Evolutionary conservation across 2,797 vertebrate species (phyloP).

Genomic region (Botia almorhae): DNA sequence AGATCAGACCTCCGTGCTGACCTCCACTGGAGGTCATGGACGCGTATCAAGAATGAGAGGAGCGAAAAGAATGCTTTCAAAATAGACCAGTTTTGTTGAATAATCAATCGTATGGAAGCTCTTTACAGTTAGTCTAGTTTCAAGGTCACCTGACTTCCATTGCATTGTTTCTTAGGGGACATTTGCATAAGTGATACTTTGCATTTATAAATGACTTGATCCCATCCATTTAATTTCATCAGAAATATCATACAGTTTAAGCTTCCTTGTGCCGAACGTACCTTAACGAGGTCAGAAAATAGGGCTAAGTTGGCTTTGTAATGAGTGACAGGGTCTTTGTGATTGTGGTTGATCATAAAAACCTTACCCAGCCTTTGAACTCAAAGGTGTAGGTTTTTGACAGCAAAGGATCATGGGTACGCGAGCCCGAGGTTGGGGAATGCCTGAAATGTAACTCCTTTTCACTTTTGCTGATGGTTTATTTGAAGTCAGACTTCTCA

Average conservation of each 20-base stretch:
- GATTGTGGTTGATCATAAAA: constrained; percentile 2
- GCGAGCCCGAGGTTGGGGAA: constrained; percentile 28
- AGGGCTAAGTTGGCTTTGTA: background rate
- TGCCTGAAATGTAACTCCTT: constrained; percentile 51
- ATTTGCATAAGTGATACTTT: background rate
- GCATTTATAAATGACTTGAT: too few species aligned
- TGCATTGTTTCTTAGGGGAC: background rate
- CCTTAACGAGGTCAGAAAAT: background rate
- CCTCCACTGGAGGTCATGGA: constrained; percentile 30
- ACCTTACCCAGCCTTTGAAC: background rate
- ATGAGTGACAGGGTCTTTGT: constrained; percentile 14
- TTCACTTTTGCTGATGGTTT: constrained; percentile 22
- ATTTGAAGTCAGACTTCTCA: constrained; percentile 49
- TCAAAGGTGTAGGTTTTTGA: constrained; percentile 12
- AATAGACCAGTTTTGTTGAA: too few species aligned
- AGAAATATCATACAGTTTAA: background rate
- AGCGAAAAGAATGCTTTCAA: background rate
- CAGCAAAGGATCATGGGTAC: constrained; percentile 8
- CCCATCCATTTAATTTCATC: too few species aligned
- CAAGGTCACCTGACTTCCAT: too few species aligned
- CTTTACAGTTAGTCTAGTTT: too few species aligned
- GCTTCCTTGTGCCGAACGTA: background rate
- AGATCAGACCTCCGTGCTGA: constrained; percentile 30
- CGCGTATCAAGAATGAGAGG: background rate
- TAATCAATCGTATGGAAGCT: too few species aligned